Percentiles rank a stretch among this genome's conserved stretches.
Evolutionary conservation across 2,888 invertebrate species (phyloP).

Genomic region (Ichneumon xanthorius): DNA sequence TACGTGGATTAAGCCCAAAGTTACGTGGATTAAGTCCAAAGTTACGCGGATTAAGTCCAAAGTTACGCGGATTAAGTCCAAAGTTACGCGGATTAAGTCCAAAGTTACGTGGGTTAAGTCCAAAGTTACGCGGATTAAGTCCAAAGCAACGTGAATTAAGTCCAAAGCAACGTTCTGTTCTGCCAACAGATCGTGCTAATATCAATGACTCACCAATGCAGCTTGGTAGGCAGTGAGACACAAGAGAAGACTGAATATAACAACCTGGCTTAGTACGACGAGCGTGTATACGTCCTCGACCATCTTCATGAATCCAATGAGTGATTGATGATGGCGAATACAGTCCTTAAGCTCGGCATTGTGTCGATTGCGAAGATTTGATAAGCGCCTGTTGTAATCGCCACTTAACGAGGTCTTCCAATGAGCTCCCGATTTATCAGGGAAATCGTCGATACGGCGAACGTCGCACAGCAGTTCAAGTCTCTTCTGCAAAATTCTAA

Average conservation of each 20-base stretch:
- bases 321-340: conserved; percentile 61
- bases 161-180: too few relatives aligned
- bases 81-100: too few relatives aligned
- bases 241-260: conserved; percentile 68
- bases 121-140: too few relatives aligned
- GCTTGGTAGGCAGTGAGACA: conserved; percentile 70
- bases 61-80: too few relatives aligned
- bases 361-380: background rate
- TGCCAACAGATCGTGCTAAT: background rate
- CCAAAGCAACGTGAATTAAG: too few relatives aligned
- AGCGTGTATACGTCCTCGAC: conserved; percentile 65
- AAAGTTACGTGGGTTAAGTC: too few relatives aligned
- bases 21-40: too few relatives aligned
- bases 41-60: too few relatives aligned
- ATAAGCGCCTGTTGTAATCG: background rate
- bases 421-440: background rate
- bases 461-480: conserved; percentile 48
- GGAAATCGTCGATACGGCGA: background rate
- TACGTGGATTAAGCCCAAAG: too few relatives aligned
- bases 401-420: background rate
- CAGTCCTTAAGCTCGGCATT: conserved; percentile 48
- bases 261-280: conserved; percentile 64
- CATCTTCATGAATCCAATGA: conserved; percentile 61
- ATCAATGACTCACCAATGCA: conserved; percentile 62
- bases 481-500: conserved; percentile 69